Evolutionary conservation across 2,888 invertebrate species (phyloP), one percentile per base, ranked within the genome.

Genomic region (Papilio protenor): DNA sequence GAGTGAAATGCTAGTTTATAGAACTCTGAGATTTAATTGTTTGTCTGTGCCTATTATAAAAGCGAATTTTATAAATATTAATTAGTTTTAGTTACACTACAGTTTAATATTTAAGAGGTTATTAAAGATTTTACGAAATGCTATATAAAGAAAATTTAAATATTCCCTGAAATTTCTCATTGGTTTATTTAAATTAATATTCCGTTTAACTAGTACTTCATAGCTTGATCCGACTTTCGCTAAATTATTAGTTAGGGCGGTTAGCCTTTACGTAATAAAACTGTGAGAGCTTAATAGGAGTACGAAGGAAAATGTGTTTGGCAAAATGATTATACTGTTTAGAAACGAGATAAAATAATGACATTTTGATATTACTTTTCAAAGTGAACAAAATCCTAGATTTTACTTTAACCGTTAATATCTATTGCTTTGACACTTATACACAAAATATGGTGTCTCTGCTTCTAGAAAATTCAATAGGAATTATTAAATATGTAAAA

Each of bases 61-160:
- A 69, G 1, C 45, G 12, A 69, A 69, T 21, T 69, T 69, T 69
- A 69, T 45, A 69, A 69, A 69, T 69, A 64, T 64, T 64, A 40
- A 64, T 40, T 21, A 57, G 21, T 57, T 57, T 52, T 8, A 0
- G 40, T 40, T 55, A 55, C 1, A 21, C 11, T n/a, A 6, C 57
- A 59, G 12, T 59, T 23, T 11, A 23, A 23, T 59, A 59, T 59
- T 59, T 59, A 23, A 59, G 8, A 59, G 57, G 21, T 59, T 59
- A 59, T 3, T 59, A 59, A 18, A 55, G 21, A n/a, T n/a, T n/a
- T 10, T 59, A 59, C 16, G 21, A 11, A 59, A 49, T 49, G 14
- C 49, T 49, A 16, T 5, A 16, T 14, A 49, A 49, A 49, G 10
- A 57, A 21, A 3, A 18, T 18, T n/a, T 5, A 40, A 18, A 23